Evolutionary conservation across 37 sponge, comb jelly and placozoan genomes (phyloP).

Genomic region (Ephydatia muelleri): DNA sequence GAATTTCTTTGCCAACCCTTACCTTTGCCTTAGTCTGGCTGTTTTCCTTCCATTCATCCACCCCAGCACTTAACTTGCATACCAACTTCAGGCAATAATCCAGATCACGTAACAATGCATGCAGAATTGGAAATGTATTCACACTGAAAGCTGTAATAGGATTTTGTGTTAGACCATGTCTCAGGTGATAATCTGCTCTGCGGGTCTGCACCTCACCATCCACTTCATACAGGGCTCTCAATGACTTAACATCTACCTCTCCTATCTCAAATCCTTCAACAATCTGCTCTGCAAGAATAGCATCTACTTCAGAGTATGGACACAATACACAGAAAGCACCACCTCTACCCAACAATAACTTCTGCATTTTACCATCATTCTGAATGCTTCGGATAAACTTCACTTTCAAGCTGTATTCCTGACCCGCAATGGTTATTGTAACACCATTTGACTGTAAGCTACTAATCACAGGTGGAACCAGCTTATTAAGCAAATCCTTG

Average conservation of each 20-base stretch:
- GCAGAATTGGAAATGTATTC: not conserved
- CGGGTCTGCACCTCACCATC: not conserved
- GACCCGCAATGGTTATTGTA: not conserved
- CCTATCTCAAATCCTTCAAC: conserved; percentile 10
- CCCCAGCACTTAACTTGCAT: not conserved
- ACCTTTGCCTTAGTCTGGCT: not conserved
- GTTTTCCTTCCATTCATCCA: not conserved
- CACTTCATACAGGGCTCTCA: not conserved
- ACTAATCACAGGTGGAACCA: not conserved
- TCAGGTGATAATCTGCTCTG: not conserved
- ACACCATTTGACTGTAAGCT: not conserved
- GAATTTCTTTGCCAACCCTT: not conserved
- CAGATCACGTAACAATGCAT: not conserved
- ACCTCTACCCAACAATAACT: not conserved
- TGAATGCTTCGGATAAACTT: not conserved
- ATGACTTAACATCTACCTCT: not conserved
- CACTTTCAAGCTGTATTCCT: not conserved
- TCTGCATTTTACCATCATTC: not conserved
- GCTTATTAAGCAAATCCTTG: not conserved
- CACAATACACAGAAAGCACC: not conserved
- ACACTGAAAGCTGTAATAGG: not conserved
- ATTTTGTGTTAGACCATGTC: not conserved
- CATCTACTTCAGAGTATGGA: conserved; percentile 9
- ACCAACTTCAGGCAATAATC: not conserved
- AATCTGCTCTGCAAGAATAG: conserved; percentile 19